Evolutionary conservation across 2,113 vertebrate genomes (phyloP).

Genomic region (rat (Rattus norvegicus)): DNA sequence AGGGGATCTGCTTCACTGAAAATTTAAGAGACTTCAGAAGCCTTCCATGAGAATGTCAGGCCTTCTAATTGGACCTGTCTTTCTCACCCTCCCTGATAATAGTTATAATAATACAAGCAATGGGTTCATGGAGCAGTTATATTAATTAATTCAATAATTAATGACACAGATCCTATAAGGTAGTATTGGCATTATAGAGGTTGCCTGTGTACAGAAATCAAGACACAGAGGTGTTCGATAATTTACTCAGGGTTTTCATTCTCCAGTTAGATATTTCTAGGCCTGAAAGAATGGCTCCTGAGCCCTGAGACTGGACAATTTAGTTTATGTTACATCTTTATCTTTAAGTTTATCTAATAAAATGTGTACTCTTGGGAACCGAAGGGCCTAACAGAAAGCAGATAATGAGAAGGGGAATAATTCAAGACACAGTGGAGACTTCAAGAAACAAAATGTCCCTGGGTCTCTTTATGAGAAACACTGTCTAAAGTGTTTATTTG

Average conservation of each 20-base stretch:
- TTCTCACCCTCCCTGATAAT: not conserved
- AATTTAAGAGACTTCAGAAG: not conserved
- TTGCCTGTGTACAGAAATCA: not conserved
- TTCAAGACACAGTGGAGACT: not conserved
- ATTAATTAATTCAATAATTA: not conserved
- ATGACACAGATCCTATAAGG: not conserved
- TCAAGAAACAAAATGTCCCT: constrained; percentile 29
- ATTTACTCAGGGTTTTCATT: not conserved
- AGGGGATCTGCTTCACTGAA: not conserved
- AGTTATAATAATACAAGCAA: not conserved
- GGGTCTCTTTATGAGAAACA: constrained; percentile 61
- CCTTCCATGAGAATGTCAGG: not conserved
- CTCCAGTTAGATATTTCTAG: constrained; percentile 10
- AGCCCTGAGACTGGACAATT: not conserved
- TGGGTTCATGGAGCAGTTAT: not conserved
- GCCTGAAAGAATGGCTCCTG: not conserved
- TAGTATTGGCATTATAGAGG: not conserved
- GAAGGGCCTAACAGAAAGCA: constrained; percentile 41
- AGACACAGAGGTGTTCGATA: constrained; percentile 17
- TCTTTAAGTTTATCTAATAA: constrained; percentile 68
- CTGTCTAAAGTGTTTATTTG: constrained; percentile 72
- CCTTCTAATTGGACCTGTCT: not conserved
- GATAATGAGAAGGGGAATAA: constrained; percentile 36
- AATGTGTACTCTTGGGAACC: constrained; percentile 38
- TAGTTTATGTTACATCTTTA: constrained; percentile 48